phyloP scores from a whole-genome alignment of 1,140 invertebrate genomes.

The Idris sp. region DNA sequence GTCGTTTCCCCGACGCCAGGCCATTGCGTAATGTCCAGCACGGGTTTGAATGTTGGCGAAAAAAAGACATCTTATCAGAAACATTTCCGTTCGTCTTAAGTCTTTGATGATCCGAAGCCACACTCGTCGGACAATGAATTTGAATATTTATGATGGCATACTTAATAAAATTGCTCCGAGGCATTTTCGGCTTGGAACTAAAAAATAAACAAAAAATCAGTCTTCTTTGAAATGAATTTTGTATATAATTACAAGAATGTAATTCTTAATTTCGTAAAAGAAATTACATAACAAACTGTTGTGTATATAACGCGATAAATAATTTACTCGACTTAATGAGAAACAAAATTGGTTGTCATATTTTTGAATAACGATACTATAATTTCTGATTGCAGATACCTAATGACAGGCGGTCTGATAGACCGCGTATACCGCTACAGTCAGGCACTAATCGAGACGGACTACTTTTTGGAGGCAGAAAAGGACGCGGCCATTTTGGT shows the following conservation, averaged over 20 bases:
- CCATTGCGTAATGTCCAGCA: constrained; percentile 39
- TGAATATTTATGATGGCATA: constrained; percentile 59
- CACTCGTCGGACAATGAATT: constrained; percentile 58
- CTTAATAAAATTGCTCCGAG: constrained; percentile 37
- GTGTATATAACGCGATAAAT: too few relatives aligned
- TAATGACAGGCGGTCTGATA: constrained; percentile 75
- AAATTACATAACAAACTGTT: too few relatives aligned
- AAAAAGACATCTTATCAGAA: constrained; percentile 53
- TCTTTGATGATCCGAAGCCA: constrained; percentile 49
- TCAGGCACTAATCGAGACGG: constrained; percentile 73
- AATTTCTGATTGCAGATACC: constrained; percentile 70
- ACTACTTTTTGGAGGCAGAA: constrained; percentile 75
- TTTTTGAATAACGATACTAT: neutral
- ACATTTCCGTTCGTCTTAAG: constrained; percentile 56
- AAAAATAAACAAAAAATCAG: too few relatives aligned
- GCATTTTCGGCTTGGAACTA: too few relatives aligned
- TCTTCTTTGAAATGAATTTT: too few relatives aligned
- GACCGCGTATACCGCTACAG: constrained; percentile 74
- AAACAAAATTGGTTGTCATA: too few relatives aligned
- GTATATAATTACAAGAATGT: too few relatives aligned
- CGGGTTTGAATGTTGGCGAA: constrained; percentile 17
- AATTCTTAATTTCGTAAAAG: too few relatives aligned
- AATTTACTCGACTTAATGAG: too few relatives aligned
- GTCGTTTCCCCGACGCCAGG: constrained; percentile 36
- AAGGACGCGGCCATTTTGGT: constrained; percentile 71